Evolutionary conservation across 92 coral and sea anemone genomes (phyloP), one percentile per base, ranked within the genome.

Genomic region (Epizoanthus illoricatus): DNA sequence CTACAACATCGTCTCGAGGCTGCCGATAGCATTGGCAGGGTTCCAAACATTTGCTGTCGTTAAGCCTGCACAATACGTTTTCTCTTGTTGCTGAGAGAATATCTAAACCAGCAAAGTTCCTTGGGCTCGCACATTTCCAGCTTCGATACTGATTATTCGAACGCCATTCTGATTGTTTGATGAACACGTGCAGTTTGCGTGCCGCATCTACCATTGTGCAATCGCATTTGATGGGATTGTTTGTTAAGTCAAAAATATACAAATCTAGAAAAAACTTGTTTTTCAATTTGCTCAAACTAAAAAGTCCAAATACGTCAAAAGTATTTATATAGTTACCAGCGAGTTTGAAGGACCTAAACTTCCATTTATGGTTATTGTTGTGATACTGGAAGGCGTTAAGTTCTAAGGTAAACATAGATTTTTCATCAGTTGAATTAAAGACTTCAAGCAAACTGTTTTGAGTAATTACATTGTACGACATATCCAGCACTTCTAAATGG

Each of bases 141-240:
- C 58, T 80, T 63, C 58, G 63, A 16, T 23, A 65, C 17, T 12
- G 41, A 5, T 10, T 28, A 3, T 65, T 24, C 3, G 71, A 24
- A 24, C 4, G 43, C 18, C 71, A 9, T 9, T 33, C 12, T 28
- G 28, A 16, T 41, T 28, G 5, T 24, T 16, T n/a, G 20, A 62
- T 18, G 21, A 13, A 7, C 8, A 16, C 3, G 8, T 20, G 15
- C 15, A 65, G 41, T 16, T 12, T 5, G 2, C 17, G 12, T 17
- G 45, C 71, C 13, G 43, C 28, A 28, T 11, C 5, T 19, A 20
- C 17, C 9, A 28, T 20, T 20, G 28, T 0, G 57, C 74, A 80
- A 9, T 80, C 84, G 15, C 84, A 80, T 24, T 60, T 41, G 0
- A 80, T n/a, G 7, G 74, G 45, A 20, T 80, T 80, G n/a, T 17